Evolutionary conservation across 2,113 vertebrate species (phyloP).

Genomic region (Crocuta crocuta): DNA sequence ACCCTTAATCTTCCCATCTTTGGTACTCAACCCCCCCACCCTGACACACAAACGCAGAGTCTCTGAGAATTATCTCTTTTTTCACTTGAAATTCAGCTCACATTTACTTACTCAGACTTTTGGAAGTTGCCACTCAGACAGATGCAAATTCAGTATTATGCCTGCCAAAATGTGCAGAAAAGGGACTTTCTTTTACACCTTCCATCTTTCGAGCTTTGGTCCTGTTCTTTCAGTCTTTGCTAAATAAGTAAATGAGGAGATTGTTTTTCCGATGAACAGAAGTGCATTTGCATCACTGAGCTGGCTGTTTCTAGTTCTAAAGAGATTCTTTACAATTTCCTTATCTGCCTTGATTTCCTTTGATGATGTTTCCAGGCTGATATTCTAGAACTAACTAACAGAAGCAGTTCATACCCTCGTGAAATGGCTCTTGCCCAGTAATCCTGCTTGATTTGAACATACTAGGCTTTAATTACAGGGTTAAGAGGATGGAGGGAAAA

Average conservation of each 20-base stretch:
- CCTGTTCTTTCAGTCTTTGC: constrained; percentile 32
- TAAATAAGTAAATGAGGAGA: constrained; percentile 51
- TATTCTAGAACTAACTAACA: constrained; percentile 43
- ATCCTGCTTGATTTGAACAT: neutral
- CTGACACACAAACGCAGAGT: neutral
- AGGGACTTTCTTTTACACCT: constrained; percentile 55
- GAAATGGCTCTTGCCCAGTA: constrained; percentile 23
- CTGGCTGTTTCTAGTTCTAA: constrained; percentile 39
- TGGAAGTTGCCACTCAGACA: constrained; percentile 52
- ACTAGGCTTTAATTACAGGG: constrained; percentile 33
- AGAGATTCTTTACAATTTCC: constrained; percentile 52
- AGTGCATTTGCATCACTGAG: constrained; percentile 40
- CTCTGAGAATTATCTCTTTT: constrained; percentile 52
- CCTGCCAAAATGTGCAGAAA: constrained; percentile 58
- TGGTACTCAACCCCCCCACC: neutral
- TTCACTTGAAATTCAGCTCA: constrained; percentile 57
- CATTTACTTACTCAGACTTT: constrained; percentile 55
- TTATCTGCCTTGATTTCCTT: constrained; percentile 62
- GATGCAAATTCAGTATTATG: constrained; percentile 40
- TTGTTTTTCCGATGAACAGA: neutral
- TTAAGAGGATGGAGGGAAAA: neutral
- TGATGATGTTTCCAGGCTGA: constrained; percentile 51
- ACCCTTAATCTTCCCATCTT: neutral
- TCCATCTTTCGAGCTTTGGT: constrained; percentile 43
- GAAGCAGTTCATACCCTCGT: constrained; percentile 14